Evolutionary conservation across 2,797 vertebrate genomes (phyloP).

Genomic region (Margarornis squamiger): DNA sequence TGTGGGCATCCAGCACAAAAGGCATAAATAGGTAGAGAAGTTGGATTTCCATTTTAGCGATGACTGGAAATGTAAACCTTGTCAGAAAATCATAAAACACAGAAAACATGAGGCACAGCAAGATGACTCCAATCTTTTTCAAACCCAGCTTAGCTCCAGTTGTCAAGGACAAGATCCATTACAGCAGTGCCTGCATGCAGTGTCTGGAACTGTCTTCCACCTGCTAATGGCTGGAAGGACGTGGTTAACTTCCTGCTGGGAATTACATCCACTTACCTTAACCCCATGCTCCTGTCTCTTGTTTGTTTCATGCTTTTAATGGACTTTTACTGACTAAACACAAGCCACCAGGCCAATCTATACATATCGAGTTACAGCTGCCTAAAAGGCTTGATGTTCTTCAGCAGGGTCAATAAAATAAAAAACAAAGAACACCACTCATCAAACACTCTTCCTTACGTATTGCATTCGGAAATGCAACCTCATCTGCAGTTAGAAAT

Average conservation of each 20-base stretch:
- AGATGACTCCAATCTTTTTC: not conserved
- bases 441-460: not conserved
- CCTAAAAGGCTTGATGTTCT: not conserved
- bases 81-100: not conserved
- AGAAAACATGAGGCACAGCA: not conserved
- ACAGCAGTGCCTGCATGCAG: not conserved
- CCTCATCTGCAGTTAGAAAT: not conserved
- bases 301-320: not conserved
- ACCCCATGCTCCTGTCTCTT: not conserved
- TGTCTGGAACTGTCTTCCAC: not conserved
- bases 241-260: not conserved
- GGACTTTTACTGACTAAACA: not conserved
- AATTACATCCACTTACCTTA: not conserved
- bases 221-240: not conserved
- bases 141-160: not conserved
- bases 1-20: not conserved
- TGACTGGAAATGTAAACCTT: not conserved
- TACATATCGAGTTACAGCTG: not conserved
- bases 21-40: not conserved
- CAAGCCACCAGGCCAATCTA: not conserved
- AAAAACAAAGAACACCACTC: not conserved
- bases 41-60: not conserved
- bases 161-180: not conserved
- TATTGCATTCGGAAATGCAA: not conserved
- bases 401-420: not conserved